Evolutionary conservation across 2,113 vertebrate species (phyloP).

Genomic region (Leptodactylus fuscus): DNA sequence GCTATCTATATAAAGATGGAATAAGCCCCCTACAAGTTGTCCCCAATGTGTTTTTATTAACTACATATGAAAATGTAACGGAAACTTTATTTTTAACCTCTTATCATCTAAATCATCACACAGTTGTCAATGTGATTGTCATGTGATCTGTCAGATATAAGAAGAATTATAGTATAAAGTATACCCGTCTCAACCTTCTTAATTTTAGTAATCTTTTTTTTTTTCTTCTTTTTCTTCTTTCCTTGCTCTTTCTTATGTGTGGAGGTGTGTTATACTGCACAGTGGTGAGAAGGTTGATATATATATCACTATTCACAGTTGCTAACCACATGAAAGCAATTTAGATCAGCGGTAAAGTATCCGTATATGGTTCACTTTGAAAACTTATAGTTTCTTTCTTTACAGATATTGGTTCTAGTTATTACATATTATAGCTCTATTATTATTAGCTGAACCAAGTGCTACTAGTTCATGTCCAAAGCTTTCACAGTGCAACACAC

Average conservation of each 20-base stretch:
- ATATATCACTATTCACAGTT: background rate
- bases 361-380: background rate
- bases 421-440: background rate
- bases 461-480: background rate
- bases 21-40: no score
- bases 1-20: no score
- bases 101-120: background rate
- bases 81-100: background rate
- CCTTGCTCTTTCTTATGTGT: background rate
- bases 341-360: background rate
- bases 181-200: background rate
- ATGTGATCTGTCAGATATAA: background rate
- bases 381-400: background rate
- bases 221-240: background rate
- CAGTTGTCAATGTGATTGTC: background rate
- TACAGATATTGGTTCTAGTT: background rate
- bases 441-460: background rate
- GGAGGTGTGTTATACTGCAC: background rate
- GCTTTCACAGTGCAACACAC: background rate
- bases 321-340: background rate
- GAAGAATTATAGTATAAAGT: no score
- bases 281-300: background rate
- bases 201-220: background rate
- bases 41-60: background rate
- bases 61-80: background rate